These are phyloP conservation scores for Tortrix viridana DNA, from an alignment of 2,888 invertebrate genomes.

Conservation along the genomic window DNA sequence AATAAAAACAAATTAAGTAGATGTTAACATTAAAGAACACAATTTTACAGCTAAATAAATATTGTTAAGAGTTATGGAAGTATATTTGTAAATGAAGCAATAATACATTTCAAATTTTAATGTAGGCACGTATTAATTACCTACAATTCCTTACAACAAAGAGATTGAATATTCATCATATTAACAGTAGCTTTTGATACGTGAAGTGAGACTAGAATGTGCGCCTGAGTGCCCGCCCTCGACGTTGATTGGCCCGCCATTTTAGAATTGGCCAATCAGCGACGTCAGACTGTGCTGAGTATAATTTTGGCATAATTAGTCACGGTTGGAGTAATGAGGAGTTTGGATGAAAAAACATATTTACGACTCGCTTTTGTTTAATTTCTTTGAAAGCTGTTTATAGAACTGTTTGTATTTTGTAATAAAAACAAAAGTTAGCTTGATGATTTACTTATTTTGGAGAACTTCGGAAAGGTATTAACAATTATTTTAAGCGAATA, in stretches of 20 bases:
- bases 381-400: not conserved
- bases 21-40: not conserved
- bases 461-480: no score
- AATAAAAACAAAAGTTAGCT: no score
- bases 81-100: not conserved
- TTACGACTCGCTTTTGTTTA: constrained; percentile 15
- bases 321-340: constrained; percentile 68
- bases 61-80: no score
- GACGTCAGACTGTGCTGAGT: constrained; percentile 60
- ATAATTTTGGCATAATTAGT: constrained; percentile 83
- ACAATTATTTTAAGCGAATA: no score
- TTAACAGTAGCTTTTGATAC: constrained; percentile 48
- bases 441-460: no score
- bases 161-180: constrained; percentile 69
- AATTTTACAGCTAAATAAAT: not conserved
- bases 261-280: constrained; percentile 71
- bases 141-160: constrained; percentile 40
- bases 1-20: no score
- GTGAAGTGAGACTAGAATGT: constrained; percentile 56
- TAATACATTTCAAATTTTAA: not conserved
- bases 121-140: constrained; percentile 13
- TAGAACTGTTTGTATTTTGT: not conserved
- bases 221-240: constrained; percentile 79
- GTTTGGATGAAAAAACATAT: constrained; percentile 46
- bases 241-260: constrained; percentile 69